phyloP scores from a whole-genome alignment of 2,797 vertebrate species.

The Sebastes iracundus region DNA sequence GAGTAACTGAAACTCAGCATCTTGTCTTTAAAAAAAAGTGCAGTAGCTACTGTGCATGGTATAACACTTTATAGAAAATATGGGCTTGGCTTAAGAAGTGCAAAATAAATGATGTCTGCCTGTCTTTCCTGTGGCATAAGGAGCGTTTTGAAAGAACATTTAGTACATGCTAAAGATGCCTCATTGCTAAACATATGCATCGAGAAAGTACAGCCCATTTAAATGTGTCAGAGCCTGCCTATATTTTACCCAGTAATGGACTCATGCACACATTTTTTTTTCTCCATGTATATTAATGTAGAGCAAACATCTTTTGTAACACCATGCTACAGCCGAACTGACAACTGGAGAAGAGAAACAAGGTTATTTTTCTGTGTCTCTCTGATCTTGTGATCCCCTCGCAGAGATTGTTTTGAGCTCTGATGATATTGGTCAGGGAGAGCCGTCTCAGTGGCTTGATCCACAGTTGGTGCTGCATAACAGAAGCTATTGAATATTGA shows the following conservation, averaged over 20 bases:
- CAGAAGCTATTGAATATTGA: constrained; percentile 79
- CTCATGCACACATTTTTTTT: not conserved
- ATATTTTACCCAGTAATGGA: constrained; percentile 11
- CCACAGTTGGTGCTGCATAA: constrained; percentile 60
- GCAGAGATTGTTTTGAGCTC: constrained; percentile 46
- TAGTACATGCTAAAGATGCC: constrained; percentile 19
- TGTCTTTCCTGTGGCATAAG: constrained; percentile 4
- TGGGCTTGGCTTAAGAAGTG: not conserved
- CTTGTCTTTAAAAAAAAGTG: constrained; percentile 8
- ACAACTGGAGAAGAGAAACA: constrained; percentile 1
- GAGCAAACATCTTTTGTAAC: constrained; percentile 15
- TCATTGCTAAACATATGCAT: constrained; percentile 32
- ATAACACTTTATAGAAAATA: not conserved
- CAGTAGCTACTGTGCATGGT: not conserved
- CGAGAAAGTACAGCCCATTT: constrained; percentile 29
- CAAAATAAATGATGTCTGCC: not conserved
- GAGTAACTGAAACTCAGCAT: constrained; percentile 7
- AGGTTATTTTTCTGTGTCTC: constrained; percentile 17
- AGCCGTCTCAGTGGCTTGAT: constrained; percentile 45
- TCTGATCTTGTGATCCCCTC: constrained; percentile 38
- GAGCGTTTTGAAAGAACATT: constrained; percentile 40
- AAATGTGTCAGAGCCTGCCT: constrained; percentile 38
- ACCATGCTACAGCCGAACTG: not conserved
- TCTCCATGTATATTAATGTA: constrained; percentile 10
- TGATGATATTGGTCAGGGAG: constrained; percentile 58